Evolutionary conservation across 2,113 vertebrate genomes (phyloP), one percentile per base, ranked within the genome.

Genomic region (Panurus biarmicus): DNA sequence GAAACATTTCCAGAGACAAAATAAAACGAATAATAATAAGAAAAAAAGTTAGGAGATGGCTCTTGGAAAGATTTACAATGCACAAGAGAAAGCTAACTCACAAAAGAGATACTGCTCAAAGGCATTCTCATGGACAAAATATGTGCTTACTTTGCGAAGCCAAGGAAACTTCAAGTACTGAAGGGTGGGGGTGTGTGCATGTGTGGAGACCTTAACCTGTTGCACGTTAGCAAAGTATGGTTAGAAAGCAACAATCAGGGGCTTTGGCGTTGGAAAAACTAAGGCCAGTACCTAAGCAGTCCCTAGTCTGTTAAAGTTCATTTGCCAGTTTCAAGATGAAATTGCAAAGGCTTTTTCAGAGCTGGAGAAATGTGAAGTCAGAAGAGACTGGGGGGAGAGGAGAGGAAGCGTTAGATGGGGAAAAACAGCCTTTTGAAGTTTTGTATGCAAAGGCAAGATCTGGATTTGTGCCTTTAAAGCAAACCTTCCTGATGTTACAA

Each of bases 401-500:
- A 12, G 22, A 47, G 21, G 8, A 42, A n/a, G 22, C 26, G 83
- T 66, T 50, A 74, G 60, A 83, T 69, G 62, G 24, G 28, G 22
- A 20, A 86, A 87, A 72, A 47, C 17, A 36, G 29, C 83, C 91
- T 80, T 95, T 91, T 95, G 64, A 96, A 93, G 85, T 91, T 87
- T 85, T 58, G 40, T 87, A 90, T 77, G 73, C 69, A 90, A 90
- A 94, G 65, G 69, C 84, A 91, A 94, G 67, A 83, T 54, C 82
- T 93, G 86, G 83, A 84, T 86, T 89, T 94, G 58, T 93, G 78
- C 67, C 82, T 95, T 88, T 95, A 96, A 93, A 96, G 85, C 58
- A 90, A 94, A 87, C 67, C 61, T 84, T 86, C 79, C 75, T 67
- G 88, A 96, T 13, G 17, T 73, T 93, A 80, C 82, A 90, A 86